Evolutionary conservation across 2,797 vertebrate genomes (phyloP).

Genomic region (Lutra lutra): DNA sequence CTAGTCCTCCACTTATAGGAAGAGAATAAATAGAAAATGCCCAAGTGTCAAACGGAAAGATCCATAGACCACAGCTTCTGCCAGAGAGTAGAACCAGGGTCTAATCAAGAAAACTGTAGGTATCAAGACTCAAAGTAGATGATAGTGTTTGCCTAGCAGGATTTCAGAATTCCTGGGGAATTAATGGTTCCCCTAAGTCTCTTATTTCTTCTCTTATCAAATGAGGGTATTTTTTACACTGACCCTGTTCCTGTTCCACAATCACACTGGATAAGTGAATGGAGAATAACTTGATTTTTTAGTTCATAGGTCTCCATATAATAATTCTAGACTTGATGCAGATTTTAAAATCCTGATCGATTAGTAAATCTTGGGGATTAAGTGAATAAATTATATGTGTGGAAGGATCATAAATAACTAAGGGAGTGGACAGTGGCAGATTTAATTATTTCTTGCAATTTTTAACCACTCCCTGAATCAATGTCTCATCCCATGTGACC

Average conservation of each 20-base stretch:
- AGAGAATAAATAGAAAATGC: neutral
- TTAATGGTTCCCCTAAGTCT: neutral
- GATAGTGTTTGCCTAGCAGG: neutral
- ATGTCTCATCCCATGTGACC: neutral
- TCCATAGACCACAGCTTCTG: neutral
- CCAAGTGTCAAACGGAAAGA: neutral
- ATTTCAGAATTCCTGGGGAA: neutral
- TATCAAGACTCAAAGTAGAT: neutral
- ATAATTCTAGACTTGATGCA: neutral
- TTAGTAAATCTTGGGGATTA: neutral
- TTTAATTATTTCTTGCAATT: neutral
- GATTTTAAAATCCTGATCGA: neutral
- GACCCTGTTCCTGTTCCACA: neutral
- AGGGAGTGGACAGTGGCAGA: neutral
- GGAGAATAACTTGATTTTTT: neutral
- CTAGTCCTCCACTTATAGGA: neutral
- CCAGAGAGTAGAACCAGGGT: neutral
- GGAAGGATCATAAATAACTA: neutral
- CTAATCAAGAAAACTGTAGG: neutral
- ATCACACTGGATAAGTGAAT: neutral
- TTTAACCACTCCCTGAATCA: neutral
- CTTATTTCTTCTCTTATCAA: neutral
- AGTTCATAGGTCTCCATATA: neutral
- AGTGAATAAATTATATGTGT: neutral
- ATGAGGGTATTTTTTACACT: neutral